These are phyloP conservation scores for Indri indri DNA, from an alignment of 2,113 vertebrate species.

Conservation along the genomic window DNA sequence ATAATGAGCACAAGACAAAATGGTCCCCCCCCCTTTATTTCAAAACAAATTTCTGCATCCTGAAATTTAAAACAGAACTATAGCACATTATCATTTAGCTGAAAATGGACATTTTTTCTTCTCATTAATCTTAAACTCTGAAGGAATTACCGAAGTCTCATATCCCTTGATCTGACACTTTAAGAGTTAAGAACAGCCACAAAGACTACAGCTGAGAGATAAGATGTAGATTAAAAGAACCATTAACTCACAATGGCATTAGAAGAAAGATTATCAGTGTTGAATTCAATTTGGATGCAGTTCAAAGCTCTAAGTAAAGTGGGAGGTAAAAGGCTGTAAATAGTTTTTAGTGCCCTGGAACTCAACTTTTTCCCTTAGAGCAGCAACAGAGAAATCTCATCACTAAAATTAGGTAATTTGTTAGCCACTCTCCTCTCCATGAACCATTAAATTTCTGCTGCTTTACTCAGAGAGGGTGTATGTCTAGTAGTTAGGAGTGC, in stretches of 20 bases:
- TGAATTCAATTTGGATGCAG: constrained; percentile 74
- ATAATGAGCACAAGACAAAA: background rate
- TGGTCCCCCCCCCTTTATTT: background rate
- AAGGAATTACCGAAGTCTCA: constrained; percentile 69
- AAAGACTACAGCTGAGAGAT: constrained; percentile 69
- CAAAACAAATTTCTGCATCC: constrained; percentile 39
- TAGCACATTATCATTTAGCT: constrained; percentile 49
- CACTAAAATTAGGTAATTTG: constrained; percentile 42
- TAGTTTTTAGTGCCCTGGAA: constrained; percentile 44
- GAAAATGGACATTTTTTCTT: constrained; percentile 46
- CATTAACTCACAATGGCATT: constrained; percentile 71
- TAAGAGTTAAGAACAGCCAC: constrained; percentile 60
- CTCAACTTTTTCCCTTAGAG: constrained; percentile 15
- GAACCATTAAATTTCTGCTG: constrained; percentile 5
- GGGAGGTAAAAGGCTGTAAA: constrained; percentile 64
- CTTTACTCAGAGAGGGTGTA: background rate
- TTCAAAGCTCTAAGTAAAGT: constrained; percentile 68
- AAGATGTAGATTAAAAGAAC: constrained; percentile 75
- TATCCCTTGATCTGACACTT: constrained; percentile 62
- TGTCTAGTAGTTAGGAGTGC: background rate
- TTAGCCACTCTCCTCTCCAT: constrained; percentile 12
- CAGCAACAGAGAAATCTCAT: constrained; percentile 31
- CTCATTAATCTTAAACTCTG: constrained; percentile 65
- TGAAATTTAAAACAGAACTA: constrained; percentile 58
- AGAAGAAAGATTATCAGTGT: constrained; percentile 53